Conservation (phyloP, 1,140 invertebrate genomes). For the Delia radicum region DNA sequence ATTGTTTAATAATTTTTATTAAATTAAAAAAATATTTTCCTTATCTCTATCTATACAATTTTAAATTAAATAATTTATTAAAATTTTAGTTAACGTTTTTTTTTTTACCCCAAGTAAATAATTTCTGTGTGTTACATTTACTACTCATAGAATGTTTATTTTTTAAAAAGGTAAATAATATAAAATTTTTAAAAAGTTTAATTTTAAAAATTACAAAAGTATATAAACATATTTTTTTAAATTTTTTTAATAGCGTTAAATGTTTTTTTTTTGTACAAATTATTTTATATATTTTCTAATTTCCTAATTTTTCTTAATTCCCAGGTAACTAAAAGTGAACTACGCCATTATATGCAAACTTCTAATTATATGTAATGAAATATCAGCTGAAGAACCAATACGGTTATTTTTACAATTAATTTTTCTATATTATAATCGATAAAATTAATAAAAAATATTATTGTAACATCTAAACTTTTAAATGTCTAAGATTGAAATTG, state of each 20-base stretch:
- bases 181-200: background rate
- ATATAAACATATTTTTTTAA: background rate
- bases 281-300: too few relatives aligned
- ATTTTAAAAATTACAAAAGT: background rate
- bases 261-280: background rate
- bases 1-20: background rate
- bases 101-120: background rate
- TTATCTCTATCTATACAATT: background rate
- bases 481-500: too few relatives aligned
- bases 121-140: constrained; percentile 14
- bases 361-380: background rate
- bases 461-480: too few relatives aligned
- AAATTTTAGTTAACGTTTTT: background rate
- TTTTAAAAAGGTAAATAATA: constrained; percentile 34
- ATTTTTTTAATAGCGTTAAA: background rate
- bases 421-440: too few relatives aligned
- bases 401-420: too few relatives aligned
- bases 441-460: too few relatives aligned
- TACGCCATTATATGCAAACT: background rate
- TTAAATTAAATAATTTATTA: background rate
- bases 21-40: background rate
- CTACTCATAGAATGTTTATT: background rate
- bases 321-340: background rate
- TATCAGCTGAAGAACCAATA: too few relatives aligned
- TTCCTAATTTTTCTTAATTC: background rate